Conservation (phyloP, 2,888 invertebrate species). For the Tachina lurida region DNA sequence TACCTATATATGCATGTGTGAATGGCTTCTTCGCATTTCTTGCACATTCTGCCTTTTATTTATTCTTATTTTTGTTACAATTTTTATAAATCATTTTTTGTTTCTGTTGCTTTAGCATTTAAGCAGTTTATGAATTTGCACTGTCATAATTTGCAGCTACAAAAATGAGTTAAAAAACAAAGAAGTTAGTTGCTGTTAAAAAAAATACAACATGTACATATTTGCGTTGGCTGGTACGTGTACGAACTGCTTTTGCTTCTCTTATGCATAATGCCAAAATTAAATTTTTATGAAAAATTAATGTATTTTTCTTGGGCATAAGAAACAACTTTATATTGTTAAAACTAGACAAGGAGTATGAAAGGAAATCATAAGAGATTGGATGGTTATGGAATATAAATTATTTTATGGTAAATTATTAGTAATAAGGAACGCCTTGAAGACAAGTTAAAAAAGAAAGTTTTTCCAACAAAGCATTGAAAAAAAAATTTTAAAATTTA, state of each 20-base stretch:
- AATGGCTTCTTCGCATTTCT: neutral
- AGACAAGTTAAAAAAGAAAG: too few relatives aligned
- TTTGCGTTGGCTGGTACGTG: neutral
- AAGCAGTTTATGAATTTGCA: constrained; percentile 47
- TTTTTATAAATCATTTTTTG: neutral
- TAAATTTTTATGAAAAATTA: neutral
- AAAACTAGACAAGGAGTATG: too few relatives aligned
- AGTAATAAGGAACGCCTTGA: too few relatives aligned
- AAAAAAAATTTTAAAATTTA: too few relatives aligned
- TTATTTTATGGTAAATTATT: too few relatives aligned
- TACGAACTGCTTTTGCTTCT: neutral
- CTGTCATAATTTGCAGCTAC: constrained; percentile 44
- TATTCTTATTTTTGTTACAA: neutral
- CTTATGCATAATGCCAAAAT: neutral
- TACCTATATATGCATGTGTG: neutral
- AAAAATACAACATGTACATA: neutral
- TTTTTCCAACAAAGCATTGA: too few relatives aligned
- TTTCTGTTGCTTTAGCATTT: constrained; percentile 2
- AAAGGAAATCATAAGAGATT: too few relatives aligned
- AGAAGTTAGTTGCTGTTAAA: neutral
- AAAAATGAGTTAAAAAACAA: neutral
- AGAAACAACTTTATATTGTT: too few relatives aligned
- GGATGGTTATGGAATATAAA: too few relatives aligned
- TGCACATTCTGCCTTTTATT: neutral
- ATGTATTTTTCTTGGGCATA: too few relatives aligned